Base-by-base conservation (phyloP, 1,140 invertebrate species). In the Atopsyche davidsoni region DNA sequence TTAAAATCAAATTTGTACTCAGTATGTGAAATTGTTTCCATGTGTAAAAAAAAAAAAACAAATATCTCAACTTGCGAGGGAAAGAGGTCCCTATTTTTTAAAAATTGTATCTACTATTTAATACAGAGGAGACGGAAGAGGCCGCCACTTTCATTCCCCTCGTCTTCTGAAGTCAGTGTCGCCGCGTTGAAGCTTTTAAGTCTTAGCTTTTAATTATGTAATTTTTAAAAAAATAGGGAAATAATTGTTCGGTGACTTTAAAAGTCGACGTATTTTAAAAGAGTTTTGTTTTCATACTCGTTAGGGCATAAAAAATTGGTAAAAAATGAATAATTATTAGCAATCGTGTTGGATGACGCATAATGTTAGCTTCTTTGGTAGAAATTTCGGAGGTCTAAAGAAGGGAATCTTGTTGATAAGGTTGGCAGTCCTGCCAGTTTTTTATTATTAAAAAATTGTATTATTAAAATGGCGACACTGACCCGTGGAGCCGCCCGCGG, bases 301-400 rank as follows among this genome's bases (percentile, higher is more conserved):
- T n/a, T n/a, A n/a, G n/a, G n/a, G n/a, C n/a, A 50, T 50, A 50
- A 50, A 43, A 43, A 41, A 49, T 19, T 35, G 14, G 25, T 39
- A 47, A 38, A 16, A 38, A 14, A 24, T n/a, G n/a, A n/a, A 28
- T 28, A 28, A 7, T 28, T 28, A 45, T 18, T 45, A 18, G 18
- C 21, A 22, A 14, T 43, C 31, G 48, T 32, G 6, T 49, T 24
- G 46, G 18, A 19, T 18, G 46, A 11, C 28, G 40, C n/a, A n/a
- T 44, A 18, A 18, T 31, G 28, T 43, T 43, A 49, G 28, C 13
- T 48, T 21, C 16, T 18, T 18, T 18, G 48, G 48, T 44, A 50
- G 41, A 13, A n/a, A 23, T 36, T 42, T 49, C 34, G 39, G 42
- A 50, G 48, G 18, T 50, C 14, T 42, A 43, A 43, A 35, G 43